Conservation (phyloP, 2,113 vertebrate species). For the Ceyx melanurus region DNA sequence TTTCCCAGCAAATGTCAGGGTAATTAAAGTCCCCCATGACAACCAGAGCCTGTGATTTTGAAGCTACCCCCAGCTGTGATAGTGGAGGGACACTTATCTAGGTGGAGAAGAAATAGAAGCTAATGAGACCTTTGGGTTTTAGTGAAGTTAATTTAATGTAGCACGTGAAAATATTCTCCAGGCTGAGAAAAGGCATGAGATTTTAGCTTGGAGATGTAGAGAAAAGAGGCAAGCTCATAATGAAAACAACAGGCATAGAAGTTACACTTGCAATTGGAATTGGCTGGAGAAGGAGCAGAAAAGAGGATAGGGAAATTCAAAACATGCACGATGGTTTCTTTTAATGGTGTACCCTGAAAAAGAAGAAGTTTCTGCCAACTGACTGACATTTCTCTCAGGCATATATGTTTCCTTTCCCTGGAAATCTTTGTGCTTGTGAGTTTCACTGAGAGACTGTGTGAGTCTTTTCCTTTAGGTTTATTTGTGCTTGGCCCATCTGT, state of each 20-base stretch:
- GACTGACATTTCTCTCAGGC: background rate
- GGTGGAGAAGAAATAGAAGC: background rate
- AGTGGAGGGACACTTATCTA: background rate
- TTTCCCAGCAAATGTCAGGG: too few species aligned
- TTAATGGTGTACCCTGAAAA: background rate
- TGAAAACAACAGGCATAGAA: background rate
- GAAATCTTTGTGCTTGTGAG: background rate
- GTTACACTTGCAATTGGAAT: background rate
- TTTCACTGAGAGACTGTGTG: background rate
- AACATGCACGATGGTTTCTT: background rate
- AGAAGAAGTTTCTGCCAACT: background rate
- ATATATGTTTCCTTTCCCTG: background rate
- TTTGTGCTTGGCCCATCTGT: background rate
- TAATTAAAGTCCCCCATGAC: too few species aligned
- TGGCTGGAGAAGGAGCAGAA: background rate
- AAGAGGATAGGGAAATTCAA: background rate
- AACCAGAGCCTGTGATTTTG: too few species aligned
- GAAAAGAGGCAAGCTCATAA: background rate
- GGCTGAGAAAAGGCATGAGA: background rate
- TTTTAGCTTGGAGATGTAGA: background rate
- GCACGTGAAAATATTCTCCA: background rate
- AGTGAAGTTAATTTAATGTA: background rate
- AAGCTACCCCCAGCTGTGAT: background rate
- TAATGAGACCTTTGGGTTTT: background rate
- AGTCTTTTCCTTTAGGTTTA: background rate